Conservation (phyloP, 2,888 invertebrate species). For the Uloborus plumipes region DNA sequence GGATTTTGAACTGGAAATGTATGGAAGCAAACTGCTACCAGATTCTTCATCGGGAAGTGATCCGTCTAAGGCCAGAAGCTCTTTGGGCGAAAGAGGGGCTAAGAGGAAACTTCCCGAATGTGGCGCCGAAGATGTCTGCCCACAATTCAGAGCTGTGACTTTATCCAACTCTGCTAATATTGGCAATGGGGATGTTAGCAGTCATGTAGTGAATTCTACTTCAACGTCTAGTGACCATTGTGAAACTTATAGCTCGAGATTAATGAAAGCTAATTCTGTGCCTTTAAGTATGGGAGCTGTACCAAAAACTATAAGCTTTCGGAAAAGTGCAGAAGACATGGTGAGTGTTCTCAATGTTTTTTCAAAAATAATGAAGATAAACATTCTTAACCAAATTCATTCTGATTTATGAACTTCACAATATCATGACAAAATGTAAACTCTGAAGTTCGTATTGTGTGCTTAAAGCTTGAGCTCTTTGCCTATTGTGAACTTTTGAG, state of each 20-base stretch:
- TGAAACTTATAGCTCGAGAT: conserved; percentile 28
- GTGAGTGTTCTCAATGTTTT: conserved; percentile 69
- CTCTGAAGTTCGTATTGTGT: too few species aligned
- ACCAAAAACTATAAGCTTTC: conserved; percentile 92
- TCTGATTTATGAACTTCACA: too few species aligned
- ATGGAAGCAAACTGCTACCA: conserved; percentile 16
- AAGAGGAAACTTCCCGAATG: conserved; percentile 45
- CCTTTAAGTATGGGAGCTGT: conserved; percentile 79
- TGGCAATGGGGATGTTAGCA: conserved; percentile 24
- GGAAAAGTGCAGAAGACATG: conserved; percentile 81
- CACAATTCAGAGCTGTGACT: conserved; percentile 75
- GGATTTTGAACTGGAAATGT: conserved; percentile 61
- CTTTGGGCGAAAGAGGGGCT: conserved; percentile 33
- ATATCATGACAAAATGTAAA: too few species aligned
- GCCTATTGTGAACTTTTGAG: too few species aligned
- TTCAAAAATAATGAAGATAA: too few species aligned
- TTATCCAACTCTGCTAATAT: conserved; percentile 73
- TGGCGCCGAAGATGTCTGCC: conserved; percentile 36
- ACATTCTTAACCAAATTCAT: too few species aligned
- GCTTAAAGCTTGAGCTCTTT: too few species aligned
- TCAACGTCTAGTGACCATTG: conserved; percentile 10
- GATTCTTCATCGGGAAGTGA: conserved; percentile 19
- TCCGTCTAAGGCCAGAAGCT: conserved; percentile 5
- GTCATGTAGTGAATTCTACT: not conserved
- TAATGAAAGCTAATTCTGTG: conserved; percentile 41